These are phyloP conservation scores for Meganola albula DNA, from an alignment of 2,888 invertebrate genomes.

Conservation along the genomic window DNA sequence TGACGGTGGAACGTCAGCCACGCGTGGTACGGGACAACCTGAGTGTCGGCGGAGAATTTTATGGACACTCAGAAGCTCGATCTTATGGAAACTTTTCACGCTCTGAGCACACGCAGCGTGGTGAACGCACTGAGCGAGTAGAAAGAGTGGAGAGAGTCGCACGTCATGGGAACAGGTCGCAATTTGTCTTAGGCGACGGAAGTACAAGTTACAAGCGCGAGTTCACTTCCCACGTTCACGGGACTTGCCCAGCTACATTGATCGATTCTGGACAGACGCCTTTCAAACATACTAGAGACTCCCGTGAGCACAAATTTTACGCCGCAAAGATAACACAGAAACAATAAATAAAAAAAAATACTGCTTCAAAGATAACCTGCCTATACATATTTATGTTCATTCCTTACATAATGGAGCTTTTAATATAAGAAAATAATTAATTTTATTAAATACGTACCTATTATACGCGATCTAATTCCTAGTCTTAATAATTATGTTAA, in stretches of 20 bases:
- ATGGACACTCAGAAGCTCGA: constrained; percentile 83
- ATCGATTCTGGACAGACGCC: constrained; percentile 86
- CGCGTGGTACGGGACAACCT: constrained; percentile 81
- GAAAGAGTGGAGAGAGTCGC: constrained; percentile 79
- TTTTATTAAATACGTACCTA: constrained; percentile 30
- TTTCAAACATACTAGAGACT: constrained; percentile 90
- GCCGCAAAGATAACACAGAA: constrained; percentile 79
- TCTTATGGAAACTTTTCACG: constrained; percentile 83
- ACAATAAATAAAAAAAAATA: constrained; percentile 24
- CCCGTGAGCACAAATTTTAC: constrained; percentile 91
- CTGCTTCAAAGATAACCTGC: constrained; percentile 6
- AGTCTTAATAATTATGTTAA: constrained; percentile 48
- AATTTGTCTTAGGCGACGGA: constrained; percentile 85
- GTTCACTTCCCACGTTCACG: constrained; percentile 82
- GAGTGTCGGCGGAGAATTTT: constrained; percentile 84
- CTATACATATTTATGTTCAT: constrained; percentile 33
- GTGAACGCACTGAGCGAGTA: constrained; percentile 62
- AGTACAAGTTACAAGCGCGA: constrained; percentile 86
- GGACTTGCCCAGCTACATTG: constrained; percentile 88
- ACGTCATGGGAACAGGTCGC: constrained; percentile 83
- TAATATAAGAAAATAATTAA: constrained; percentile 30
- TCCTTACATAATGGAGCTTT: constrained; percentile 44
- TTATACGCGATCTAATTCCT: constrained; percentile 54
- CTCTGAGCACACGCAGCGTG: constrained; percentile 59
- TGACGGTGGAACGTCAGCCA: constrained; percentile 79